Evolutionary conservation across 2,888 invertebrate genomes (phyloP).

Genomic region (Cosmorhoe ocellata): DNA sequence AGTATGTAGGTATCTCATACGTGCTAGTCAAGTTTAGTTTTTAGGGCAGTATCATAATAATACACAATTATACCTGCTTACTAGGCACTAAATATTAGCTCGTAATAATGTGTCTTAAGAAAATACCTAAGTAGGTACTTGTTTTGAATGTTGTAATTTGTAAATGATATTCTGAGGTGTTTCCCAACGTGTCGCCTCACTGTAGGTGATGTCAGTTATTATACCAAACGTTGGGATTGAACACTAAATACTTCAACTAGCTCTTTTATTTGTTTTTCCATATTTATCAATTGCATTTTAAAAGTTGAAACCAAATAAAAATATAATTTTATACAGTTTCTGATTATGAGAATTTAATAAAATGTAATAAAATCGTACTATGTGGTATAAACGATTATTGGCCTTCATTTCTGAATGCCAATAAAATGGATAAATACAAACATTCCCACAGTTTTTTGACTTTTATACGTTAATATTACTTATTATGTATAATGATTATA

Average conservation of each 20-base stretch:
- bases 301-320: conserved; percentile 16
- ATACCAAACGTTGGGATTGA: conserved; percentile 19
- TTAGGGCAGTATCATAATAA: too few species aligned
- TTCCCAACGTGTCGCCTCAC: conserved; percentile 60
- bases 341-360: conserved; percentile 24
- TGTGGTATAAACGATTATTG: conserved; percentile 53
- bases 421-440: conserved; percentile 56
- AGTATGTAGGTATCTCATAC: too few species aligned
- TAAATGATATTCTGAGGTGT: conserved; percentile 62
- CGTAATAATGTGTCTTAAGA: too few species aligned
- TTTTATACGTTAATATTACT: conserved; percentile 44
- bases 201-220: conserved; percentile 51
- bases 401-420: conserved; percentile 47
- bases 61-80: too few species aligned
- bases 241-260: conserved; percentile 11
- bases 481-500: conserved; percentile 41
- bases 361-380: conserved; percentile 45
- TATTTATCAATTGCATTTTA: conserved; percentile 18
- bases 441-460: conserved; percentile 57
- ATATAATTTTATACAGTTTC: conserved; percentile 21
- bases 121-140: conserved; percentile 1
- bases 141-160: conserved; percentile 54
- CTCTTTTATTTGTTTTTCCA: conserved; percentile 18
- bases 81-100: too few species aligned
- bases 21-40: too few species aligned